Evolutionary conservation across 2,797 vertebrate genomes (phyloP).

Genomic region (Iguana delicatissima): DNA sequence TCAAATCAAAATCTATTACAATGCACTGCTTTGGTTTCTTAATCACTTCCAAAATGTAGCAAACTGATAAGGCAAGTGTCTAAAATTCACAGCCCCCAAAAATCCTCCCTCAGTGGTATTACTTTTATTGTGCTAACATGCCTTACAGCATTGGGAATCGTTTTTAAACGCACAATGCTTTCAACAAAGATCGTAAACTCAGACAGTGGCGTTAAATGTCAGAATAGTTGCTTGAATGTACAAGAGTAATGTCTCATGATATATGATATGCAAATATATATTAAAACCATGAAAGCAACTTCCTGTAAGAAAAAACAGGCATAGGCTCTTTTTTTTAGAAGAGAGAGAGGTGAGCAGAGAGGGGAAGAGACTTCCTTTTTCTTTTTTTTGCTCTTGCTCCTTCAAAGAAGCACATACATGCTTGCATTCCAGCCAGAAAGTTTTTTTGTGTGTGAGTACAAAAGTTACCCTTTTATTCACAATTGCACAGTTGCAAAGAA

Average conservation of each 20-base stretch:
- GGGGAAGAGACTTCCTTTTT: neutral
- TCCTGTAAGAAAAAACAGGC: neutral
- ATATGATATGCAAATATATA: neutral
- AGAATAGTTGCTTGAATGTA: neutral
- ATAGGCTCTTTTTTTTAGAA: neutral
- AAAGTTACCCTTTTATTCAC: neutral
- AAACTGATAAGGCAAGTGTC: constrained; percentile 43
- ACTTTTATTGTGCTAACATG: constrained; percentile 53
- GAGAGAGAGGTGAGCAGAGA: no score
- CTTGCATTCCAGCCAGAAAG: neutral
- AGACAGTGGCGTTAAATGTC: constrained; percentile 27
- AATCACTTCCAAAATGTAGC: constrained; percentile 42
- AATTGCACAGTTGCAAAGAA: neutral
- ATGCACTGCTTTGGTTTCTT: rapidly evolving
- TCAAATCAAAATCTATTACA: constrained; percentile 9
- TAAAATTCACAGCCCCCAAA: constrained; percentile 19
- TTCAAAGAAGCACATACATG: no score
- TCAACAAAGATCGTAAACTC: neutral
- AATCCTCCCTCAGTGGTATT: constrained; percentile 44
- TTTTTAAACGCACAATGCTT: constrained; percentile 45
- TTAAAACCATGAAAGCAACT: neutral
- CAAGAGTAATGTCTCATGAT: neutral
- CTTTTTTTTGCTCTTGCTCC: no score
- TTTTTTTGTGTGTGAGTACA: no score
- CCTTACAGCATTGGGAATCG: constrained; percentile 58